phyloP scores from a whole-genome alignment of 2,113 vertebrate genomes.

The Daubentonia madagascariensis region DNA sequence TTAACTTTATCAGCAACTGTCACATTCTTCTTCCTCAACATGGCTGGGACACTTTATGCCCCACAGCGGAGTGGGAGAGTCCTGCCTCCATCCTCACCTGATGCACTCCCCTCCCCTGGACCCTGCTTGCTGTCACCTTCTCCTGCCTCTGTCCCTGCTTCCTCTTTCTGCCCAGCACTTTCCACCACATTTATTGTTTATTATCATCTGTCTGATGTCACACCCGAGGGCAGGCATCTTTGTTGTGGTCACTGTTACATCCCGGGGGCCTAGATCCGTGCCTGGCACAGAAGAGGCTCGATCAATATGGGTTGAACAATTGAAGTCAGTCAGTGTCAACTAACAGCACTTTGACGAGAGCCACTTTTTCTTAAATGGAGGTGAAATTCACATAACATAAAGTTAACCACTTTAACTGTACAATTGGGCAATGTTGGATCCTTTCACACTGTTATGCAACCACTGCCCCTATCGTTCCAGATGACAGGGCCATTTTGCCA shows the following conservation, averaged over 20 bases:
- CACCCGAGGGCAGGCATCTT: background rate
- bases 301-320: rapidly evolving
- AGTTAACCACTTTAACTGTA: background rate
- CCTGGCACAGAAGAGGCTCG: background rate
- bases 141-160: background rate
- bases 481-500: background rate
- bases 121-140: background rate
- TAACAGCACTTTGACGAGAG: background rate
- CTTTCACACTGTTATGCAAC: rapidly evolving
- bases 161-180: background rate
- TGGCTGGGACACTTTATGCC: rapidly evolving
- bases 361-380: background rate
- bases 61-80: background rate
- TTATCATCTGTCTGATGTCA: background rate
- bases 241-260: too few species aligned
- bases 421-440: rapidly evolving
- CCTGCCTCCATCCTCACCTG: rapidly evolving
- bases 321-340: background rate
- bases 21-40: background rate
- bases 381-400: background rate
- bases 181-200: rapidly evolving
- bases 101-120: rapidly evolving
- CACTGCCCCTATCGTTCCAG: rapidly evolving
- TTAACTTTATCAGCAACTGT: background rate
- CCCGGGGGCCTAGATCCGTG: background rate